These are phyloP conservation scores for Brachionus rubens DNA, from an alignment of 1,140 invertebrate species.

Conservation along the genomic window DNA sequence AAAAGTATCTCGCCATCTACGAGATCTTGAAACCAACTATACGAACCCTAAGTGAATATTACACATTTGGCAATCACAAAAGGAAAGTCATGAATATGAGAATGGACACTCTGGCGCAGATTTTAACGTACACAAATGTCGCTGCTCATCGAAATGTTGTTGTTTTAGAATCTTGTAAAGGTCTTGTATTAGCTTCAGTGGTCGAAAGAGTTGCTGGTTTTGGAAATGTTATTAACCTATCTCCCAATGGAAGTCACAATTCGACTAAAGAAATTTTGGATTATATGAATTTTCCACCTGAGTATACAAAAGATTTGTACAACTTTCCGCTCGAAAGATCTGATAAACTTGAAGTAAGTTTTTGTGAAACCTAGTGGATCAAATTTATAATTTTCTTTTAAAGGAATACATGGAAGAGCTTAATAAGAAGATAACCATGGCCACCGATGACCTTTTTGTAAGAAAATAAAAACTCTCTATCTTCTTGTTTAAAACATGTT, in stretches of 20 bases:
- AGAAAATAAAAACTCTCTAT: conserved; percentile 26
- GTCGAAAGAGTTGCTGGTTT: conserved; percentile 61
- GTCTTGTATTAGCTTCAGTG: conserved; percentile 75
- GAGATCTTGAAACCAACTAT: conserved; percentile 71
- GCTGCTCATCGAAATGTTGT: conserved; percentile 73
- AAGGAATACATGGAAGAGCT: conserved; percentile 47
- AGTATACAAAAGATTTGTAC: conserved; percentile 50
- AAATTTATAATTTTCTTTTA: background rate
- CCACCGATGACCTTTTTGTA: conserved; percentile 23
- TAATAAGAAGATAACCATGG: conserved; percentile 15
- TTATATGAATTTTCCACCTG: conserved; percentile 66
- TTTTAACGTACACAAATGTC: conserved; percentile 76
- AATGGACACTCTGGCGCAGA: conserved; percentile 79
- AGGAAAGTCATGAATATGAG: conserved; percentile 73
- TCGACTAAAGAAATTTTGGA: conserved; percentile 61
- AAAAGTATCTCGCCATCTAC: conserved; percentile 66
- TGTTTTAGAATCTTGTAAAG: conserved; percentile 79
- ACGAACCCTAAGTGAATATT: conserved; percentile 72
- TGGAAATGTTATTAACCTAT: conserved; percentile 39
- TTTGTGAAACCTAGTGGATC: background rate
- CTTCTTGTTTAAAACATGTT: background rate
- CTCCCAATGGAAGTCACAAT: conserved; percentile 19
- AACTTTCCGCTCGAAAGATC: conserved; percentile 50
- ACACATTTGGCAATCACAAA: conserved; percentile 66
- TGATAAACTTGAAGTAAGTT: conserved; percentile 29